These are phyloP conservation scores for Apogon talboti DNA, from an alignment of 2,797 vertebrate species.

Conservation along the genomic window DNA sequence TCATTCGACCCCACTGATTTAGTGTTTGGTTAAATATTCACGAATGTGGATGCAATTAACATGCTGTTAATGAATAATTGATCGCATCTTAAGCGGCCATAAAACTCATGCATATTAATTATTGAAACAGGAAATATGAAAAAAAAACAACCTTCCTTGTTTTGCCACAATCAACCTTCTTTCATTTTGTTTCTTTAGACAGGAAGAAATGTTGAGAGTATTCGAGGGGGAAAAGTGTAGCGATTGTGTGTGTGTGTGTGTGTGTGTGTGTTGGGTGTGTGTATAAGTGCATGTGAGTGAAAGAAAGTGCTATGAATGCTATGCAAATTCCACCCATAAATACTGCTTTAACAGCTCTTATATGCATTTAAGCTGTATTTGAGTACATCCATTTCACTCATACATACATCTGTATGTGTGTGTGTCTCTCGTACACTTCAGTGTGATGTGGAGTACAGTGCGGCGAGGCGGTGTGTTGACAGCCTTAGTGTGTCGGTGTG, in stretches of 20 bases:
- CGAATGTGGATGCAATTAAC: conserved; percentile 85
- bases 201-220: conserved; percentile 56
- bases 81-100: conserved; percentile 84
- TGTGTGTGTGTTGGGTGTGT: conserved; percentile 17
- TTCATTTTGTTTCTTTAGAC: conserved; percentile 71
- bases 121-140: conserved; percentile 83
- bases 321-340: conserved; percentile 74
- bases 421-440: conserved; percentile 8
- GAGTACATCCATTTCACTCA: conserved; percentile 66
- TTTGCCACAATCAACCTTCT: conserved; percentile 79
- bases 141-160: conserved; percentile 78
- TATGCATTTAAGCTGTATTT: conserved; percentile 66
- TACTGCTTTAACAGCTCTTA: conserved; percentile 68
- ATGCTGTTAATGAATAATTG: conserved; percentile 86
- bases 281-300: conserved; percentile 18
- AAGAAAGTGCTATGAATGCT: conserved; percentile 59
- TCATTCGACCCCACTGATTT: conserved; percentile 84
- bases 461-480: conserved; percentile 55
- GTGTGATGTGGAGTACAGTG: conserved; percentile 15
- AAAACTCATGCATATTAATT: conserved; percentile 86
- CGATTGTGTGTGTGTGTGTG: conserved; percentile 22
- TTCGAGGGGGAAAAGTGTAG: conserved; percentile 51
- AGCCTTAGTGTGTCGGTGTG: conserved; percentile 56
- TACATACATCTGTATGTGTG: conserved; percentile 39
- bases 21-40: conserved; percentile 85